Evolutionary conservation across 2,113 vertebrate species (phyloP), one percentile per base, ranked within the genome.

Genomic region (Ophthalmolycus amberensis): DNA sequence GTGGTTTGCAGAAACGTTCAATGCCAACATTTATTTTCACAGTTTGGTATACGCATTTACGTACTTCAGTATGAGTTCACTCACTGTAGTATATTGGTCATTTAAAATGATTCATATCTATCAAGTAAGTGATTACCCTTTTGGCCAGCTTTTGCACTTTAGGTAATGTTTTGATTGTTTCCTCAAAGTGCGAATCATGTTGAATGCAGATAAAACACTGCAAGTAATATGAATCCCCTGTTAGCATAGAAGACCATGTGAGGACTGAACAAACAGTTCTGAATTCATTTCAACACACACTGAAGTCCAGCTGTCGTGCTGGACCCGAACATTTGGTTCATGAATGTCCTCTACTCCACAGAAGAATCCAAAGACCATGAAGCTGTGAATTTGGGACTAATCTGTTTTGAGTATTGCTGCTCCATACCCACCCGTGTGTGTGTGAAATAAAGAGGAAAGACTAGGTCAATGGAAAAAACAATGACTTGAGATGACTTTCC

Each of bases 271-370:
- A 22, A 42, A 52, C 56, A 44, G 64, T 63, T 25, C 42, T 76
- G 69, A 71, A 70, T 68, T 44, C 40, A 32, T 65, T 62, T 60
- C 60, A 78, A 76, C 40, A 78, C 46, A 34, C 72, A 3, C 16
- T 67, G 66, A 66, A 48, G 67, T n/a, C 68, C 89, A 91, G 90
- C 89, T 91, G 91, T 67, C 58, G 82, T 0, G 20, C 32, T 86
- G 84, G 77, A 69, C 66, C 63, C 42, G 70, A 68, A 7, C 67
- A 68, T 70, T 69, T 80, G 69, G 82, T 71, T 82, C 68, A 59
- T 44, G 29, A 77, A 63, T 86, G 85, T 88, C 77, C 64, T 58
- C 44, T 67, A 56, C 75, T 71, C 68, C n/a, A 7, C 44, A 27
- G 60, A 74, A 29, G 46, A 66, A 56, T 37, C 62, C 52, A 72